Evolutionary conservation across 2,888 invertebrate genomes (phyloP), one percentile per base, ranked within the genome.

Genomic region (Plebejus melissa): DNA sequence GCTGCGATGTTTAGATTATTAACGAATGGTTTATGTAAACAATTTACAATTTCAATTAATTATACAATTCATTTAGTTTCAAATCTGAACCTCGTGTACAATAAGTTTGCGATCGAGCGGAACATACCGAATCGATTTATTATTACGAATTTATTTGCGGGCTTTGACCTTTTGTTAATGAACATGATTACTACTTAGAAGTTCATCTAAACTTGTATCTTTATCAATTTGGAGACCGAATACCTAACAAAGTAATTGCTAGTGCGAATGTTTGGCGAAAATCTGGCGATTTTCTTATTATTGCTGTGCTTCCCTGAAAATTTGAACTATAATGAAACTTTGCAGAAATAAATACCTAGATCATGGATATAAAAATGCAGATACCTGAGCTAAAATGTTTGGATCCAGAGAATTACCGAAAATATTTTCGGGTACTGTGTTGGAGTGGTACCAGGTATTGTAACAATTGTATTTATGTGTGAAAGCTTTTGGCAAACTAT

Each of bases 381-480:
- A 84, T 86, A 75, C 88, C 90, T 0, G 93, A 93, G 82, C 79
- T 92, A 77, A 84, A 84, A 83, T 92, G 89, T 77, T 86, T 93
- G 91, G 91, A 91, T 76, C 90, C 91, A n/a, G 91, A 91, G 50
- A 90, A 91, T 78, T 93, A 92, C 77, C 83, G 86, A 74, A 90
- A 90, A 77, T 89, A 86, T 79, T 93, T 93, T 79, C 84, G 88
- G 9, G 83, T 88, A 28, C 80, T 93, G 69, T 92, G 91, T 80
- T 93, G 93, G 93, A 90, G 87, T 81, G 88, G 89, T 4, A 85
- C 86, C 46, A 88, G 89, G 91, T 91, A 82, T 82, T 79, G 72
- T 72, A 58, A 22, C 6, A n/a, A 22, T 22, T 58, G 22, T 22
- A 58, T 58, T 54, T 16, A 16, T 13, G 54, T 54, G 54, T 54